Conservation (phyloP, 2,888 invertebrate species). For the Oasisia sp. region DNA sequence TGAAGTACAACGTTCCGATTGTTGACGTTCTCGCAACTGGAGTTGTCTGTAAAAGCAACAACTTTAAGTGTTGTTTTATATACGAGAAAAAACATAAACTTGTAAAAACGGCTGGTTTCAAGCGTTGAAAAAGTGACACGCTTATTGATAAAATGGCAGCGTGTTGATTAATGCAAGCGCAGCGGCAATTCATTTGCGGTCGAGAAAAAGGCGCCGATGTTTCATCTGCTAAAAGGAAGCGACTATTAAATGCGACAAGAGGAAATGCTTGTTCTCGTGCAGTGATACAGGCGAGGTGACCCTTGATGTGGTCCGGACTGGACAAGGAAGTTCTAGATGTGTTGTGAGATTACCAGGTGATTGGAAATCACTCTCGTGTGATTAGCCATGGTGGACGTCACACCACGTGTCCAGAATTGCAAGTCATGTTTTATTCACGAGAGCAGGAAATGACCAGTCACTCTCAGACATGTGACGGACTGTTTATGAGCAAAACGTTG, state of each 20-base stretch:
- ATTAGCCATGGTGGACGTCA: not conserved
- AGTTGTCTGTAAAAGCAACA: not conserved
- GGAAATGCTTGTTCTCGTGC: not conserved
- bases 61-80: not conserved
- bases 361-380: not conserved
- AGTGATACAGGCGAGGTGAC: not conserved
- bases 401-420: not conserved
- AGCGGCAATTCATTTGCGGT: not conserved
- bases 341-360: not conserved
- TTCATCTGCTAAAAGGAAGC: slow-evolving; percentile 3
- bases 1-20: not conserved
- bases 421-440: not conserved
- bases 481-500: not conserved
- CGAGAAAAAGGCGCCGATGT: not conserved
- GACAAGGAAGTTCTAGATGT: not conserved
- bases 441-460: not conserved
- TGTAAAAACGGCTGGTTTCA: not conserved
- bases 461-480: not conserved
- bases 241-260: not conserved
- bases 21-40: not conserved
- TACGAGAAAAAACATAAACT: not conserved
- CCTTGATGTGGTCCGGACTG: not conserved
- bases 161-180: not conserved
- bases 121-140: not conserved
- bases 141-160: not conserved